Conservation (phyloP, 2,797 vertebrate genomes). For the Diplodus puntazzo region DNA sequence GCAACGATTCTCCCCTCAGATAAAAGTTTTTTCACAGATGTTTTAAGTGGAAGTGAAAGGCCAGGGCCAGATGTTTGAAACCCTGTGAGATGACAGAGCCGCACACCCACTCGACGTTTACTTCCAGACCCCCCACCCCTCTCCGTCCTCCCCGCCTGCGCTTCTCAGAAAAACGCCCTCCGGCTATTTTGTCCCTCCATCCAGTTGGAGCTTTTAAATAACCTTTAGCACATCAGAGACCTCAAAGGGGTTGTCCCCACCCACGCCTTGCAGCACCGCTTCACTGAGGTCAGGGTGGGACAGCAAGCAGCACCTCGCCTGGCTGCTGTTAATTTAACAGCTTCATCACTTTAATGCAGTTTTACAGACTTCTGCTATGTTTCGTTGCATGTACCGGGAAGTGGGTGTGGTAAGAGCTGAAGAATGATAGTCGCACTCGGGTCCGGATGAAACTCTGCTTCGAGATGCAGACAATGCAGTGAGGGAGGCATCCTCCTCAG, state of each 20-base stretch:
- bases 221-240: constrained; percentile 34
- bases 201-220: constrained; percentile 18
- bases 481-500: not conserved
- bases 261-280: constrained; percentile 5
- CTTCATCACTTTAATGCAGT: not conserved
- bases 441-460: not conserved
- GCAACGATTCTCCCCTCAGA: constrained; percentile 24
- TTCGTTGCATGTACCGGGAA: not conserved
- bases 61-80: constrained; percentile 72
- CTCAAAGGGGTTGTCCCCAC: constrained; percentile 25
- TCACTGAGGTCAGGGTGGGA: constrained; percentile 1
- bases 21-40: constrained; percentile 78
- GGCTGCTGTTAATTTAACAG: constrained; percentile 44
- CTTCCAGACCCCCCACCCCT: constrained; percentile 5
- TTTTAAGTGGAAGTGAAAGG: constrained; percentile 59
- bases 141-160: not conserved
- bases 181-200: constrained; percentile 19
- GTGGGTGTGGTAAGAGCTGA: not conserved
- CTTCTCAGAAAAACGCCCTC: constrained; percentile 44
- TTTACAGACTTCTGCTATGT: constrained; percentile 3
- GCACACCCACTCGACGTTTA: constrained; percentile 34
- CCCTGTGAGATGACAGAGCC: constrained; percentile 52
- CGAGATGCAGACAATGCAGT: not conserved
- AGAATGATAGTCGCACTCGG: constrained; percentile 9
- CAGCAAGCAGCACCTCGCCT: constrained; percentile 1